phyloP scores from a whole-genome alignment of 92 coral and sea anemone species.

The Epizoanthus stellaris region DNA sequence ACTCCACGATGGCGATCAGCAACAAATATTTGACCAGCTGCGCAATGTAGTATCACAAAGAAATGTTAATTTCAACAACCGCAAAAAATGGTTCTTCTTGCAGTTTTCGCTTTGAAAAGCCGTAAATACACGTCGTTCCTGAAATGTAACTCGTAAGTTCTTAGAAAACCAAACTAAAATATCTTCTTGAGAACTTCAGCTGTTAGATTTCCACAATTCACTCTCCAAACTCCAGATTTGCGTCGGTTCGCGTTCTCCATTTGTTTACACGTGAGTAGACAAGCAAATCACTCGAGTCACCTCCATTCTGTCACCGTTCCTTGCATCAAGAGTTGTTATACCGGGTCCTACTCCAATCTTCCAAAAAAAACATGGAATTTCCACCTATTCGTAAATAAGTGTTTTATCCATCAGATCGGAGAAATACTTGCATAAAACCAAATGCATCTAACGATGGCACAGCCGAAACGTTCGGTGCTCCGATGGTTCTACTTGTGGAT shows the following conservation, averaged over 20 bases:
- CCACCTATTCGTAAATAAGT: too few relatives aligned
- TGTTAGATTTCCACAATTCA: background rate
- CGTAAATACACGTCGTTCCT: background rate
- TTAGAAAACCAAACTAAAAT: background rate
- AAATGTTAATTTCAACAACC: background rate
- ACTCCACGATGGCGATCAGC: background rate
- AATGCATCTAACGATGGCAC: too few relatives aligned
- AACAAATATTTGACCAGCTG: background rate
- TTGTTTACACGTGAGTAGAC: background rate
- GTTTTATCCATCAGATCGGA: too few relatives aligned
- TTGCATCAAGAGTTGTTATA: too few relatives aligned
- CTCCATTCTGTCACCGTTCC: too few relatives aligned
- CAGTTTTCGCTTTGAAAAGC: background rate
- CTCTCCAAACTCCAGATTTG: background rate
- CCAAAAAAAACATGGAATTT: too few relatives aligned
- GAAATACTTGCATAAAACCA: too few relatives aligned
- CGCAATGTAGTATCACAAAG: background rate
- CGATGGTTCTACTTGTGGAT: too few relatives aligned
- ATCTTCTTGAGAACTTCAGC: background rate
- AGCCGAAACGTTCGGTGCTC: too few relatives aligned
- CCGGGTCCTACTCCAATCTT: too few relatives aligned
- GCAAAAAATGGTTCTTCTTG: slow-evolving; percentile 11
- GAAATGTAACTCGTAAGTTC: background rate
- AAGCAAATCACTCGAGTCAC: too few relatives aligned
- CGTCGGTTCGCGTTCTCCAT: background rate